Evolutionary conservation across 2,113 vertebrate species (phyloP).

Genomic region (Onychostoma macrolepis): DNA sequence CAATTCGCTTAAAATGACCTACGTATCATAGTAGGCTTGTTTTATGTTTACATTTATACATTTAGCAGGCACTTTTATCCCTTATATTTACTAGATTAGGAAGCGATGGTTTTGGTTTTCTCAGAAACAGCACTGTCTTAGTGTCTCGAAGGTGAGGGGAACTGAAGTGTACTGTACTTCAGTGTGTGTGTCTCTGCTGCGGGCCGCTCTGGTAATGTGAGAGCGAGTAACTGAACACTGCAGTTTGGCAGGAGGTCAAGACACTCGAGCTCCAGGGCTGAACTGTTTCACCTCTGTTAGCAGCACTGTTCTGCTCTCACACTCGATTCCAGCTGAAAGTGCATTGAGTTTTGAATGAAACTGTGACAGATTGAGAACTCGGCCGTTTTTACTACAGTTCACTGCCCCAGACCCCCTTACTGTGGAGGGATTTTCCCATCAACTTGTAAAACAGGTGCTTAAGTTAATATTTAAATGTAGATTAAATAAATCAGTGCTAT

Average conservation of each 20-base stretch:
- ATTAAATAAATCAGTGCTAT: background rate
- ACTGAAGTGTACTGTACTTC: background rate
- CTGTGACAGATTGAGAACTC: background rate
- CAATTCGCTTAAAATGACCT: background rate
- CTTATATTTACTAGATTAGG: too few relatives aligned
- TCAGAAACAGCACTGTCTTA: background rate
- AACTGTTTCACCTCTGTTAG: background rate
- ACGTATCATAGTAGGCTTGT: background rate
- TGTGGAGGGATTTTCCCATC: background rate
- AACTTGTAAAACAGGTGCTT: background rate
- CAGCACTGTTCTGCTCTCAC: background rate
- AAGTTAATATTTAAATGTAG: background rate
- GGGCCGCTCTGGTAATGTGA: conserved; percentile 45
- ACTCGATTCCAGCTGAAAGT: background rate
- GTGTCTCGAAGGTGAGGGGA: background rate
- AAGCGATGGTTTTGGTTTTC: background rate
- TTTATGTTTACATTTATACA: background rate
- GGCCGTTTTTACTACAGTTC: background rate
- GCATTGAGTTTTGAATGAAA: background rate
- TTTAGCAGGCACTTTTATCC: background rate
- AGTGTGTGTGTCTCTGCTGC: background rate
- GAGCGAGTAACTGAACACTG: conserved; percentile 46
- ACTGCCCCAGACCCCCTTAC: background rate
- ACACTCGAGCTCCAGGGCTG: background rate
- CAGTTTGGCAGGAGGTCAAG: conserved; percentile 29